Evolutionary conservation across 2,888 invertebrate genomes (phyloP).

Genomic region (Keiferia lycopersicella): DNA sequence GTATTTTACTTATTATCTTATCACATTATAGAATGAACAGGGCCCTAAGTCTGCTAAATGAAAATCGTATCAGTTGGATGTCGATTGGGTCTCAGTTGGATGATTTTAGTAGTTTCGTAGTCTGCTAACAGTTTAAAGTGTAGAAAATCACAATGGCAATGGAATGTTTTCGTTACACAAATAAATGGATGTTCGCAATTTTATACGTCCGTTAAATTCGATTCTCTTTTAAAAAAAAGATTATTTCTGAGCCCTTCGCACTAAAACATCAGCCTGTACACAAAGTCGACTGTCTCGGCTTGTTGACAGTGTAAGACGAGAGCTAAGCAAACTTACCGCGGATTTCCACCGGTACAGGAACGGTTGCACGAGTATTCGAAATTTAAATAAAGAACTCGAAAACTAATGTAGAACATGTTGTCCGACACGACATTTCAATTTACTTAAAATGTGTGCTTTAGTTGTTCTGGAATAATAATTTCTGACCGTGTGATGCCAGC

Average conservation of each 20-base stretch:
- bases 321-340: constrained; percentile 26
- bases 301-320: constrained; percentile 33
- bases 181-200: too few relatives aligned
- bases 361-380: constrained; percentile 13
- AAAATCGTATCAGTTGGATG: too few relatives aligned
- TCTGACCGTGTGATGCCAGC: too few relatives aligned
- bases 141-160: too few relatives aligned
- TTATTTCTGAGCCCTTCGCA: not conserved
- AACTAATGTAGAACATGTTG: not conserved
- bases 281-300: constrained; percentile 6
- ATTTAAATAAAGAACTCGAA: not conserved
- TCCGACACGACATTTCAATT: not conserved
- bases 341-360: constrained; percentile 31
- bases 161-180: not conserved
- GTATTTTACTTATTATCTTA: too few relatives aligned
- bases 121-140: too few relatives aligned
- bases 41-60: too few relatives aligned
- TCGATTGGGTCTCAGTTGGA: too few relatives aligned
- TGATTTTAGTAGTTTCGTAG: too few relatives aligned
- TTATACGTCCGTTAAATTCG: too few relatives aligned
- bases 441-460: not conserved
- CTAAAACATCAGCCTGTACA: not conserved
- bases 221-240: too few relatives aligned
- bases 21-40: not conserved
- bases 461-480: too few relatives aligned